Evolutionary conservation across 2,113 vertebrate genomes (phyloP).

Genomic region (Isurus oxyrinchus): DNA sequence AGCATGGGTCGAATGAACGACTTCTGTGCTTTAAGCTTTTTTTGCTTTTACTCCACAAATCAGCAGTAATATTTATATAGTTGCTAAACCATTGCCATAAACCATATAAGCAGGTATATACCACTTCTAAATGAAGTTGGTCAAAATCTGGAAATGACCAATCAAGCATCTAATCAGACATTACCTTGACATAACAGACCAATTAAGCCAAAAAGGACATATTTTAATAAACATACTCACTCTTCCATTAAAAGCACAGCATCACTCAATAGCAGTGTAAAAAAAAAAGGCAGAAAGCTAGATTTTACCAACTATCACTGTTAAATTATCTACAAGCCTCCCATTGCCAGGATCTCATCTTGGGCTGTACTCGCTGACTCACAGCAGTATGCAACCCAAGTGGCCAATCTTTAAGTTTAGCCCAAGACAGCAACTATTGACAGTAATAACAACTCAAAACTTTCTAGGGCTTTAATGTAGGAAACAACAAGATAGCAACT

Average conservation of each 20-base stretch:
- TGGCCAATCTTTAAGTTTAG: too few relatives aligned
- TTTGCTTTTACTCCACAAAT: not conserved
- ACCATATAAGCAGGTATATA: not conserved
- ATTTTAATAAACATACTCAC: not conserved
- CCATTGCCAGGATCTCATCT: not conserved
- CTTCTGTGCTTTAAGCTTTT: too few relatives aligned
- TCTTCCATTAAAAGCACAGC: not conserved
- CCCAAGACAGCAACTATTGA: not conserved
- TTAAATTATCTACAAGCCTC: not conserved
- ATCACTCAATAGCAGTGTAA: not conserved
- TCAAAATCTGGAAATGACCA: not conserved
- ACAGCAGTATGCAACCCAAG: not conserved
- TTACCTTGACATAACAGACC: not conserved
- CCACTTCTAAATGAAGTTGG: not conserved
- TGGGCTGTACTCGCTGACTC: not conserved
- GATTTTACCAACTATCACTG: not conserved
- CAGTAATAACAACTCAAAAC: not conserved
- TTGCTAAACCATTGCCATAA: not conserved
- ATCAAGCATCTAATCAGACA: not conserved
- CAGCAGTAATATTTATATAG: not conserved
- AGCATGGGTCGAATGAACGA: too few relatives aligned
- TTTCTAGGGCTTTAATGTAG: not conserved
- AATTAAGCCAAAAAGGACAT: not conserved
- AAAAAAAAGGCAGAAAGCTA: not conserved
- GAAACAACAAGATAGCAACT: not conserved